Conservation (phyloP, 2,888 invertebrate genomes). For the Zaprionus lineosus region DNA sequence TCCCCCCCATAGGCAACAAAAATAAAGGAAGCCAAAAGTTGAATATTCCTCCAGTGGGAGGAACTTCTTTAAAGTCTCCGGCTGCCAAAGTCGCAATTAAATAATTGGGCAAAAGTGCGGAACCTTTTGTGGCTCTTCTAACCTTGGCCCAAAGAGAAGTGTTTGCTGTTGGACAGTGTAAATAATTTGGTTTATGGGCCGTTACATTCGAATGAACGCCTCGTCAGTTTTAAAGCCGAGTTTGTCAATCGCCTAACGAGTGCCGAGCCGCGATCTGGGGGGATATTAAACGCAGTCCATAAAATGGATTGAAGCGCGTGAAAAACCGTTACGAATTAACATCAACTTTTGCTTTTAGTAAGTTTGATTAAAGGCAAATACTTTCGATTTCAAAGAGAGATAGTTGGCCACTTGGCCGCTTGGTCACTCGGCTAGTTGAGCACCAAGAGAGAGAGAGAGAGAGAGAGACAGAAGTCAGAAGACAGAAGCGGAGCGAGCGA, state of each 20-base stretch:
- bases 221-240: slow-evolving; percentile 22
- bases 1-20: no score
- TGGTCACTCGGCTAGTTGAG: slow-evolving; percentile 6
- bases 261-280: no score
- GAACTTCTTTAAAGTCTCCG: no score
- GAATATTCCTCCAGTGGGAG: no score
- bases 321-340: slow-evolving; percentile 38
- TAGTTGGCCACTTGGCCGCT: no score
- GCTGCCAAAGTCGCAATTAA: no score
- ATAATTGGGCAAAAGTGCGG: no score
- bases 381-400: slow-evolving; percentile 61
- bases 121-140: no score
- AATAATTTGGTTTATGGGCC: background rate
- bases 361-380: slow-evolving; percentile 56
- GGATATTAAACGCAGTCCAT: slow-evolving; percentile 18
- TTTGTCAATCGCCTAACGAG: slow-evolving; percentile 13
- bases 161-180: background rate
- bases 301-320: slow-evolving; percentile 24
- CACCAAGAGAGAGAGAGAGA: background rate
- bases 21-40: no score
- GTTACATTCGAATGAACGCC: background rate
- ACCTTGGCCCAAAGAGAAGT: background rate
- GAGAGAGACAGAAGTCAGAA: slow-evolving; percentile 2
- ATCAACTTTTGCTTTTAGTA: slow-evolving; percentile 48
- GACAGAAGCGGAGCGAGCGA: background rate